Percentiles rank a stretch among this genome's conserved stretches.
phyloP scores from a whole-genome alignment of 2,113 vertebrate genomes.

The Alces alces region DNA sequence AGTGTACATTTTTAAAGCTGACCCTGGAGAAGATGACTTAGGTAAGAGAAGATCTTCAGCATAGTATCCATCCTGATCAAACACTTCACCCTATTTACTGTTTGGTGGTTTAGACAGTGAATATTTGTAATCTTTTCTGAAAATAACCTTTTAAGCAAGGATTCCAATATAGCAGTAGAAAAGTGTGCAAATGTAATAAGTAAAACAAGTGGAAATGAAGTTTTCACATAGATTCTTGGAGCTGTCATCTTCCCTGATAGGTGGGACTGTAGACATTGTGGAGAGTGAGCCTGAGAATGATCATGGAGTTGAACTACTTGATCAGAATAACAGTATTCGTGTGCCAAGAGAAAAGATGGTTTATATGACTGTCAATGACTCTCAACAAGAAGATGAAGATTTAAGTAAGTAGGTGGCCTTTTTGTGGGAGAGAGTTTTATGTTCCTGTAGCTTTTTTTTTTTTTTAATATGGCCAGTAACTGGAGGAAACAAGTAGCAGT shows the following conservation, averaged over 20 bases:
- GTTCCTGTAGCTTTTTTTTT: constrained; percentile 8
- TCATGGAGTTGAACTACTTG: constrained; percentile 86
- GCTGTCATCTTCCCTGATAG: constrained; percentile 77
- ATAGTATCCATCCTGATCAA: constrained; percentile 32
- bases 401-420: constrained; percentile 88
- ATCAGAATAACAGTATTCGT: constrained; percentile 87
- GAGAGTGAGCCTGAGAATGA: constrained; percentile 93
- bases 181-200: constrained; percentile 22
- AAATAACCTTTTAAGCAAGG: constrained; percentile 19
- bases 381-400: constrained; percentile 93
- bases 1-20: constrained; percentile 99
- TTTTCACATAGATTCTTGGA: constrained; percentile 58
- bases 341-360: constrained; percentile 96
- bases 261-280: constrained; percentile 94
- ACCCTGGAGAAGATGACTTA: constrained; percentile 96
- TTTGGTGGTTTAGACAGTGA: neutral
- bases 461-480: neutral
- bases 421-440: constrained; percentile 73
- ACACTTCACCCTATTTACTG: constrained; percentile 40
- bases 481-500: constrained; percentile 18
- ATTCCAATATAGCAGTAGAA: neutral
- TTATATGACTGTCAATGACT: constrained; percentile 97
- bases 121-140: constrained; percentile 41
- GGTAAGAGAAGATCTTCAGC: constrained; percentile 82
- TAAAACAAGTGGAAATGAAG: neutral